Conservation (phyloP, 2,888 invertebrate genomes). For the Chironomus riparius region DNA sequence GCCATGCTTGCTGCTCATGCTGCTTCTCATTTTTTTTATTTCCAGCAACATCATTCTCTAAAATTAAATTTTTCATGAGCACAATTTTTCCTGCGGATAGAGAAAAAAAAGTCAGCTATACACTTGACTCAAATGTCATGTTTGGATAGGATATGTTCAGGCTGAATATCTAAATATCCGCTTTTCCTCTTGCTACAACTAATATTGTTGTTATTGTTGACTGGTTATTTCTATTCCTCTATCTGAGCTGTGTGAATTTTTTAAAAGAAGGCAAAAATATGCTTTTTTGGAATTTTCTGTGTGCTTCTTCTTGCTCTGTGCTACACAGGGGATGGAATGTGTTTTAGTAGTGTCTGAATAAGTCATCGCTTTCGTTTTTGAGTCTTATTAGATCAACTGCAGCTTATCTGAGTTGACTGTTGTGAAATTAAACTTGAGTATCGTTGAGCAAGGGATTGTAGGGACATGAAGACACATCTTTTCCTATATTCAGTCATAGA, state of each 20-base stretch:
- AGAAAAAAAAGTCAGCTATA: neutral
- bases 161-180: neutral
- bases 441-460: too few species aligned
- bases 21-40: neutral
- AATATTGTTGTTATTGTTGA: too few species aligned
- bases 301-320: neutral
- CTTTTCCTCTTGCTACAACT: neutral
- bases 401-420: too few species aligned
- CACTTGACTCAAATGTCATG: neutral
- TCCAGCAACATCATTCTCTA: neutral
- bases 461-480: too few species aligned
- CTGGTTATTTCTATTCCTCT: too few species aligned
- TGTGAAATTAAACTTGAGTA: too few species aligned
- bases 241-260: neutral
- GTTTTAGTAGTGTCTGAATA: neutral
- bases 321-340: neutral
- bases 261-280: neutral
- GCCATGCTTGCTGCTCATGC: neutral
- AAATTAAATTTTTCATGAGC: constrained; percentile 19
- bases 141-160: neutral
- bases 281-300: neutral
- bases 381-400: too few species aligned
- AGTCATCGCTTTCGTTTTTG: too few species aligned
- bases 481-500: too few species aligned
- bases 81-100: neutral